Evolutionary conservation across 2,888 invertebrate genomes (phyloP).

Genomic region (Leptothorax acervorum): DNA sequence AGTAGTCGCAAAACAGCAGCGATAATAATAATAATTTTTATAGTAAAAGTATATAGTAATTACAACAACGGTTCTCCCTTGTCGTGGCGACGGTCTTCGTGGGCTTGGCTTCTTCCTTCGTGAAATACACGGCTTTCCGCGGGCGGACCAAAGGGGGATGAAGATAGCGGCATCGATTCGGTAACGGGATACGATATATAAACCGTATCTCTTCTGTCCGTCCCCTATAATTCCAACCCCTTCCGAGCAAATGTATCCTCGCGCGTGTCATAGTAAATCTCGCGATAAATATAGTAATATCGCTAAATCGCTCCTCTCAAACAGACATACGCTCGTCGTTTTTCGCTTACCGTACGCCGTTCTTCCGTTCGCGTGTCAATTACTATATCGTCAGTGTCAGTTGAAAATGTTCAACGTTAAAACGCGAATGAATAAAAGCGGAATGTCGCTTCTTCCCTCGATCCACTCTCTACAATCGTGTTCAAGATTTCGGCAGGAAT

Average conservation of each 20-base stretch:
- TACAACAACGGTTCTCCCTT: neutral
- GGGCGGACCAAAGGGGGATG: neutral
- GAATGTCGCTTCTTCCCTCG: neutral
- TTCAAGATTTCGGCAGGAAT: constrained; percentile 11
- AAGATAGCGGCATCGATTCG: constrained; percentile 24
- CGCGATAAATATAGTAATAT: constrained; percentile 58
- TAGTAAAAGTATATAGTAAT: neutral
- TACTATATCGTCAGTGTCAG: neutral
- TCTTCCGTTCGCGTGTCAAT: neutral
- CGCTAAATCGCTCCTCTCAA: constrained; percentile 27
- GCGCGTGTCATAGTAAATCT: constrained; percentile 43
- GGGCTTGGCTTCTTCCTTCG: neutral
- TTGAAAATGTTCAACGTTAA: neutral
- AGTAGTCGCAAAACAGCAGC: constrained; percentile 66
- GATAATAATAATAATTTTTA: constrained; percentile 50
- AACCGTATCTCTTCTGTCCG: neutral
- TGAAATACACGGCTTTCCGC: neutral
- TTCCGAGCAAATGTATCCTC: constrained; percentile 9
- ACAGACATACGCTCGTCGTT: neutral
- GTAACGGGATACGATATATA: neutral
- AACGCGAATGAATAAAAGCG: constrained; percentile 17
- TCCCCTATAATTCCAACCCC: constrained; percentile 15
- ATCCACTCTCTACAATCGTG: neutral
- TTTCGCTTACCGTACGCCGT: neutral
- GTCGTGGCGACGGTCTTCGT: neutral